Conservation (phyloP, 2,797 vertebrate species). For the Coregonus ussuriensis region DNA sequence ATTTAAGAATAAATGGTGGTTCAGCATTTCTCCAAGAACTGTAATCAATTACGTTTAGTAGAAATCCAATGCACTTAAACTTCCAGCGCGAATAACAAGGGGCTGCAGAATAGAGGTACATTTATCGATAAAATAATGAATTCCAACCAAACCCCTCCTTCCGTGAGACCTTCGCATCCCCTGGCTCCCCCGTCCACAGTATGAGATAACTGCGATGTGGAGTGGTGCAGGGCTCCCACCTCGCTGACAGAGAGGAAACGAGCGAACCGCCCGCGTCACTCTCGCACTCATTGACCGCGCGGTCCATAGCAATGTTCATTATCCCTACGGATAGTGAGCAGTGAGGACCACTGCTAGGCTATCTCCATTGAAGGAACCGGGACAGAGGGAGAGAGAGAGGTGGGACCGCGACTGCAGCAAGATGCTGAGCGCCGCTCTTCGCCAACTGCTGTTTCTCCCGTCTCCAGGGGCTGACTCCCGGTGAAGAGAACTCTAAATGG, state of each 20-base stretch:
- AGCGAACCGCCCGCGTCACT: slow-evolving; percentile 29
- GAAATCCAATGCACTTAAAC: slow-evolving; percentile 81
- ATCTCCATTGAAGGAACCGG: slow-evolving; percentile 3
- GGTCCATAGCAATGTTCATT: slow-evolving; percentile 50
- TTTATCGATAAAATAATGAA: slow-evolving; percentile 80
- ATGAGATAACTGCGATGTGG: no score
- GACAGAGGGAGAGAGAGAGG: slow-evolving; percentile 7
- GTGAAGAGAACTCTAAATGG: slow-evolving; percentile 67
- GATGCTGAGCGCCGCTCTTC: slow-evolving; percentile 66
- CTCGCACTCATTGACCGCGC: slow-evolving; percentile 51
- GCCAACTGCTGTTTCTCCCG: slow-evolving; percentile 52
- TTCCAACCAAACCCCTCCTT: slow-evolving; percentile 60
- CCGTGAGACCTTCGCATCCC: slow-evolving; percentile 31
- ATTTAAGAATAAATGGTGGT: slow-evolving; percentile 53
- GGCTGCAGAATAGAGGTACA: slow-evolving; percentile 71
- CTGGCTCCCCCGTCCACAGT: slow-evolving; percentile 27
- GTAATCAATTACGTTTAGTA: slow-evolving; percentile 78
- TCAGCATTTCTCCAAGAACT: slow-evolving; percentile 65
- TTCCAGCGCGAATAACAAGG: slow-evolving; percentile 72
- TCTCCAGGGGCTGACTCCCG: slow-evolving; percentile 52
- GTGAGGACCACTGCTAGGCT: slow-evolving; percentile 19
- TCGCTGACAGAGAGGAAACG: slow-evolving; percentile 17
- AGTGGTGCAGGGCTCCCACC: no score
- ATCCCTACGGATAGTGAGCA: slow-evolving; percentile 21
- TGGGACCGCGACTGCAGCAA: background rate